phyloP scores from a whole-genome alignment of 2,113 vertebrate species.

The Mesitornis unicolor region DNA sequence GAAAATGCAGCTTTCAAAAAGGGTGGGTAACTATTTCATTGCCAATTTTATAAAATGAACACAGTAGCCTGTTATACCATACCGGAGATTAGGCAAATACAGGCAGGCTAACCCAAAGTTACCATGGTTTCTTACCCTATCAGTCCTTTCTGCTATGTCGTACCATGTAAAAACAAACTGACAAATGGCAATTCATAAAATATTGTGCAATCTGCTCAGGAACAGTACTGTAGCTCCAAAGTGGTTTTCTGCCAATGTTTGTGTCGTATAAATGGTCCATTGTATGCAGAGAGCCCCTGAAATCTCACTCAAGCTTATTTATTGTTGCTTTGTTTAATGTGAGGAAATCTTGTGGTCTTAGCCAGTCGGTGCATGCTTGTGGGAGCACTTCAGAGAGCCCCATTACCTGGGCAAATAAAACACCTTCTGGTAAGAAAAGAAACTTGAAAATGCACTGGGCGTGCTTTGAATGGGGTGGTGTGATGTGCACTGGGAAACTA shows the following conservation, averaged over 20 bases:
- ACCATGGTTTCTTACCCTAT: not conserved
- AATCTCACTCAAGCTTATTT: constrained; percentile 23
- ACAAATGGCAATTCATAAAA: constrained; percentile 40
- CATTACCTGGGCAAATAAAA: not conserved
- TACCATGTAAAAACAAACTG: not conserved
- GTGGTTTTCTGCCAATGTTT: not conserved
- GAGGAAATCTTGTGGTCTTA: not conserved
- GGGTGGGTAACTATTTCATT: not conserved
- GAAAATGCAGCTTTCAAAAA: not conserved
- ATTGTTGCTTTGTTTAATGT: not conserved
- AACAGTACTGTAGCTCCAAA: not conserved
- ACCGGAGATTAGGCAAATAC: not conserved
- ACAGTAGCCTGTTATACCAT: not conserved
- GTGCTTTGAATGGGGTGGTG: not conserved
- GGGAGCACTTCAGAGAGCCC: not conserved
- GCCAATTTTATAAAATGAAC: not conserved
- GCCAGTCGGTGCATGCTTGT: not conserved
- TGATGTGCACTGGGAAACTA: rapidly evolving
- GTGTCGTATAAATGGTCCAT: not conserved
- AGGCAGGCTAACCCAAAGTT: not conserved
- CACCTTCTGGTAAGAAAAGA: not conserved
- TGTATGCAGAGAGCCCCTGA: not conserved
- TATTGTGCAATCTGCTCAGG: not conserved
- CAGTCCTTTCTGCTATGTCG: not conserved
- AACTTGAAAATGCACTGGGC: not conserved